Percentiles rank a stretch among this genome's conserved stretches.
These are phyloP conservation scores for Plutella xylostella DNA, from an alignment of 2,888 invertebrate species.

Conservation along the genomic window DNA sequence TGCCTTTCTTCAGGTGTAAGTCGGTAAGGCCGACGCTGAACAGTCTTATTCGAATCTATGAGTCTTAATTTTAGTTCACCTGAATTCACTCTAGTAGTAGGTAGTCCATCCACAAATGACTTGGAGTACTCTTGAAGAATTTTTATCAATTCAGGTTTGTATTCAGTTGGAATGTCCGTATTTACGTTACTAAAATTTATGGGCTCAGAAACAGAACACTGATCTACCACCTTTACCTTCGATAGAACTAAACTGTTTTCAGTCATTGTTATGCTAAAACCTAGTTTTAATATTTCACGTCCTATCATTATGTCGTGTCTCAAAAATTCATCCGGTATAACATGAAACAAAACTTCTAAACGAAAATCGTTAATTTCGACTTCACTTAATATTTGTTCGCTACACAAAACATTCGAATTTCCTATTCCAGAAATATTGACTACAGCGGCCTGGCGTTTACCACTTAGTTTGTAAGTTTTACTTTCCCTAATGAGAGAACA, in stretches of 20 bases:
- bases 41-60: background rate
- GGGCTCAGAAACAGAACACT: background rate
- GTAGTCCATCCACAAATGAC: background rate
- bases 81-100: background rate
- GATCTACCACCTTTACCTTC: background rate
- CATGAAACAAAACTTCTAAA: constrained; percentile 13
- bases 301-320: constrained; percentile 13
- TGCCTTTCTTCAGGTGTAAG: background rate
- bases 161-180: background rate
- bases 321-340: constrained; percentile 9
- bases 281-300: constrained; percentile 8
- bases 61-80: background rate
- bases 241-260: background rate
- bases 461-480: constrained; percentile 5
- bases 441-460: constrained; percentile 4
- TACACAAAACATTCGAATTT: constrained; percentile 7
- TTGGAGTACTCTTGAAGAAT: background rate
- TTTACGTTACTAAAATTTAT: background rate
- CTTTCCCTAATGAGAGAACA: constrained; percentile 11
- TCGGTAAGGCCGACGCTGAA: background rate
- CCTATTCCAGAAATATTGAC: constrained; percentile 11
- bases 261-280: constrained; percentile 1
- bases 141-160: background rate
- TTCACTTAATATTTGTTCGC: constrained; percentile 10
- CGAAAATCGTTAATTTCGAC: constrained; percentile 4